A percentile compares a stretch with the other conserved stretches of the same genome.
phyloP scores from a whole-genome alignment of 2,888 invertebrate genomes.

The Drosophila merina region DNA sequence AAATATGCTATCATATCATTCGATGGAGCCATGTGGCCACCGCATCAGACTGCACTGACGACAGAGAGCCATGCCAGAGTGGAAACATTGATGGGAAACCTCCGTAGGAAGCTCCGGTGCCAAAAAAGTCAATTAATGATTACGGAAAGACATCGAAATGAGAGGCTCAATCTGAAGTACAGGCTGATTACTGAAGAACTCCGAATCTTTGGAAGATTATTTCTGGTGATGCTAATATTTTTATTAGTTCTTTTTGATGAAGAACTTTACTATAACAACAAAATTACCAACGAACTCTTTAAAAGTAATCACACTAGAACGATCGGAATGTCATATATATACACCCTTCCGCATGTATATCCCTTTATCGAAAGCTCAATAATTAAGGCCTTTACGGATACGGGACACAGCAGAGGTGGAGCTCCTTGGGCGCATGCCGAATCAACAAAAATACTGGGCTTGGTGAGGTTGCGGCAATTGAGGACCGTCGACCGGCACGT shows the following conservation, averaged over 20 bases:
- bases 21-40: conserved; percentile 52
- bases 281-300: conserved; percentile 48
- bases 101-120: conserved; percentile 55
- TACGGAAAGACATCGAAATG: conserved; percentile 65
- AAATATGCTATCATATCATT: conserved; percentile 50
- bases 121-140: conserved; percentile 62
- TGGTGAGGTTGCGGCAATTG: conserved; percentile 76
- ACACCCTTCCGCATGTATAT: conserved; percentile 55
- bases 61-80: conserved; percentile 20
- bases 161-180: conserved; percentile 69
- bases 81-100: conserved; percentile 45
- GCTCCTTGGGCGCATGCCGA: conserved; percentile 65
- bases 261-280: conserved; percentile 69
- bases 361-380: conserved; percentile 63
- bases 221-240: conserved; percentile 60
- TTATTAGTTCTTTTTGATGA: conserved; percentile 60
- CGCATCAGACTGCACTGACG: not conserved
- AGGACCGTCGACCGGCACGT: not conserved
- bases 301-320: conserved; percentile 42
- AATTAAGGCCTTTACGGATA: conserved; percentile 52
- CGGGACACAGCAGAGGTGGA: accelerated
- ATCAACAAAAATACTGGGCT: conserved; percentile 70
- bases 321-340: conserved; percentile 37
- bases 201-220: conserved; percentile 70
- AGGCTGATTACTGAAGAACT: conserved; percentile 70